Percentiles rank a stretch among this genome's conserved stretches.
These are phyloP conservation scores for Ochotona curzoniae DNA, from an alignment of 2,113 vertebrate species.

Conservation along the genomic window DNA sequence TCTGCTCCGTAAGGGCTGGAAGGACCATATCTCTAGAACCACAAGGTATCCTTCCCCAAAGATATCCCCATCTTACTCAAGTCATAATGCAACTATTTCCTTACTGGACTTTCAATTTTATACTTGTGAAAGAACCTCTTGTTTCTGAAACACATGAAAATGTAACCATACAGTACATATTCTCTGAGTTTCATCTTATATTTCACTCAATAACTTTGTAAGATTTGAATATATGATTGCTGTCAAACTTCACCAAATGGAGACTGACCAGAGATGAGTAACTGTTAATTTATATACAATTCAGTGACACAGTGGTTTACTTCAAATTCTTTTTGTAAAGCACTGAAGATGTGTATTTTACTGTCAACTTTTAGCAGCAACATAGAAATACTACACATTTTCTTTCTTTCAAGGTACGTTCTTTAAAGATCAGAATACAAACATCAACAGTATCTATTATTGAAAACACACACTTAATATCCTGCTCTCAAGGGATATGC, in stretches of 20 bases:
- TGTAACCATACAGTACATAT: neutral
- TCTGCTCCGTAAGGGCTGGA: neutral
- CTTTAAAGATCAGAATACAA: slow-evolving; percentile 20
- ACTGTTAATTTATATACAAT: too few species aligned
- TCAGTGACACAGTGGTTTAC: too few species aligned
- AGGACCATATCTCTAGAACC: neutral
- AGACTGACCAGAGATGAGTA: neutral
- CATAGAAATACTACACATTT: neutral
- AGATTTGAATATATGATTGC: neutral
- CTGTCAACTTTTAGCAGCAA: neutral
- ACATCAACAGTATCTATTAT: neutral
- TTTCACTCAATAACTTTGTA: neutral
- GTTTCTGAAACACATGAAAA: neutral
- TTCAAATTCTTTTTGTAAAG: too few species aligned
- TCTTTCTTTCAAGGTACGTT: neutral
- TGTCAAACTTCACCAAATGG: neutral
- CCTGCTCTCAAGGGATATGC: neutral
- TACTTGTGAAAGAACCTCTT: neutral
- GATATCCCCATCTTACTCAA: neutral
- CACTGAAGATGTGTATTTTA: too few species aligned
- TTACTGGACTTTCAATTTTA: neutral
- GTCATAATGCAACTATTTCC: neutral
- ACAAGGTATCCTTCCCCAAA: neutral
- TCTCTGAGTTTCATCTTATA: neutral
- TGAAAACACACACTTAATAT: neutral